These are phyloP conservation scores for Gasterosteus aculeatus DNA, from an alignment of 2,113 vertebrate genomes.

Conservation along the genomic window DNA sequence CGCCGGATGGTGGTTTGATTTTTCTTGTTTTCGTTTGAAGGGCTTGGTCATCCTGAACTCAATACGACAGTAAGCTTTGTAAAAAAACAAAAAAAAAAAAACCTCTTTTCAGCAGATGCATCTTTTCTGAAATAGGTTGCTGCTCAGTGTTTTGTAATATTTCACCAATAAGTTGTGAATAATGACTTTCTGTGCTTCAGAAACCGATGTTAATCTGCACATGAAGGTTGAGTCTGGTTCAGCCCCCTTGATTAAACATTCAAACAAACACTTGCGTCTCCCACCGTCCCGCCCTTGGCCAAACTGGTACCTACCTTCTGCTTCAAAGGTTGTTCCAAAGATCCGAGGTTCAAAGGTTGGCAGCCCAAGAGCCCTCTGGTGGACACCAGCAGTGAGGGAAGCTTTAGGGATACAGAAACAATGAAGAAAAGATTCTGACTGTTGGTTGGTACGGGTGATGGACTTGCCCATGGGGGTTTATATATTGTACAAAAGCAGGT, in stretches of 20 bases:
- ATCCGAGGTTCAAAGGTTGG: not conserved
- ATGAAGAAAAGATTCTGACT: not conserved
- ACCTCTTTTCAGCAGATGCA: not conserved
- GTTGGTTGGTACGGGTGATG: not conserved
- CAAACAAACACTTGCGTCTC: not conserved
- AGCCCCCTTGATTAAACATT: not conserved
- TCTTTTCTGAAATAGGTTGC: slow-evolving; percentile 2
- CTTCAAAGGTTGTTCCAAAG: not conserved
- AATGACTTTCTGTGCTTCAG: not conserved
- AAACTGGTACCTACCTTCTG: not conserved
- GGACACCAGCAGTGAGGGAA: not conserved
- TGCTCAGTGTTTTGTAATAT: slow-evolving; percentile 7
- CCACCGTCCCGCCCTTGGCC: not conserved
- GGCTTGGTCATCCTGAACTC: not conserved
- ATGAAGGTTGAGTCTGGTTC: slow-evolving; percentile 5
- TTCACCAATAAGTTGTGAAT: slow-evolving; percentile 4
- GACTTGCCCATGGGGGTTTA: not conserved
- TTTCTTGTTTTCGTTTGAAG: not conserved
- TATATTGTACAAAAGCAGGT: not conserved
- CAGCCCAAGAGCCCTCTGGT: slow-evolving; percentile 14
- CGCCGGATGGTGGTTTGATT: not conserved
- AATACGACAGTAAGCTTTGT: not conserved
- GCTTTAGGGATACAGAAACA: not conserved
- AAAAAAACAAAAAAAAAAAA: not conserved
- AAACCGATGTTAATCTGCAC: slow-evolving; percentile 5